phyloP scores from a whole-genome alignment of 2,888 invertebrate species.

The Leptinotarsa haldemani region DNA sequence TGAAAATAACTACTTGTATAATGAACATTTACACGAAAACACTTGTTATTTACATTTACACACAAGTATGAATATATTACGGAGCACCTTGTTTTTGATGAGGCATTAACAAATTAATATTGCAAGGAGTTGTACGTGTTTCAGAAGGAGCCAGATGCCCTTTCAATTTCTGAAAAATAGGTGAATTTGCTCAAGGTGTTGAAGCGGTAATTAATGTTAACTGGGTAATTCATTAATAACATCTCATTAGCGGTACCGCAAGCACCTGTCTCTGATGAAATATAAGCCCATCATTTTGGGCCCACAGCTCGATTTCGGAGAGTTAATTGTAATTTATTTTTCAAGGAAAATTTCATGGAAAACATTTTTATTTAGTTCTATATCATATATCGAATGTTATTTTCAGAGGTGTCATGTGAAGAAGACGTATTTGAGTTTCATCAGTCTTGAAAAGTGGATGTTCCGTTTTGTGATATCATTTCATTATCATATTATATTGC shows the following conservation, averaged over 20 bases:
- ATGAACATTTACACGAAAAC: background rate
- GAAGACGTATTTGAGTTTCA: too few relatives aligned
- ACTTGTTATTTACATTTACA: constrained; percentile 2
- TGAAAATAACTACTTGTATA: background rate
- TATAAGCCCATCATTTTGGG: background rate
- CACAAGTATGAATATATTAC: constrained; percentile 2
- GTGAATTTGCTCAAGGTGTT: constrained; percentile 28
- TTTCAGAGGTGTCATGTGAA: too few relatives aligned
- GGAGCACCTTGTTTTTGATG: constrained; percentile 2
- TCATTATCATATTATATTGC: too few relatives aligned
- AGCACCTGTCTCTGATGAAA: constrained; percentile 21
- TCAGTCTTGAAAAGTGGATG: too few relatives aligned
- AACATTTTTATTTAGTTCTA: constrained; percentile 4
- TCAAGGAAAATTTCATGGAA: background rate
- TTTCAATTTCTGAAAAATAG: constrained; percentile 19
- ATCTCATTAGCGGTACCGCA: constrained; percentile 18
- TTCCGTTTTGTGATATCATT: too few relatives aligned
- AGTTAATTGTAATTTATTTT: constrained; percentile 18
- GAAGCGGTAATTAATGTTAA: constrained; percentile 21
- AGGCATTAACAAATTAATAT: background rate
- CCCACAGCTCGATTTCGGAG: background rate
- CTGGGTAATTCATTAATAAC: constrained; percentile 23
- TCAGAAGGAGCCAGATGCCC: constrained; percentile 11
- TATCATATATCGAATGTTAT: background rate
- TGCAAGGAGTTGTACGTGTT: background rate